These are phyloP conservation scores for Willowsia nigromaculata DNA, from an alignment of 2,888 invertebrate species.

Conservation along the genomic window DNA sequence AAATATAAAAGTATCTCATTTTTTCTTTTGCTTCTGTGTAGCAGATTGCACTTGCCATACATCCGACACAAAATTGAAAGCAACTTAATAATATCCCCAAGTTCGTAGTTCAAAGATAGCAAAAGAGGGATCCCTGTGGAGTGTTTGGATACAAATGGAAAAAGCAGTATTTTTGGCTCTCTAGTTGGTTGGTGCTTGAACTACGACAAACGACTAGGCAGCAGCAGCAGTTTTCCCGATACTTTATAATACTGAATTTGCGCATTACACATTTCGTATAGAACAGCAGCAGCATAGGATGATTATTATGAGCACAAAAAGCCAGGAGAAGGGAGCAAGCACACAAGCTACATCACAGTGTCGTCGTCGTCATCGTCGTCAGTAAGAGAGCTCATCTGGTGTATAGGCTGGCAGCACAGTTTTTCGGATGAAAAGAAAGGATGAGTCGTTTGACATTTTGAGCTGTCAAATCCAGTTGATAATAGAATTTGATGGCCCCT, in stretches of 20 bases:
- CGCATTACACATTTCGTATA: neutral
- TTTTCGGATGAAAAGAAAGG: constrained; percentile 58
- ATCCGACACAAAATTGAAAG: constrained; percentile 62
- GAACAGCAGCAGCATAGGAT: neutral
- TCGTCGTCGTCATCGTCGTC: neutral
- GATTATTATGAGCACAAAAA: neutral
- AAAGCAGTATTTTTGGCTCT: constrained; percentile 32
- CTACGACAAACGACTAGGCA: constrained; percentile 13
- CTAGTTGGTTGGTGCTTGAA: neutral
- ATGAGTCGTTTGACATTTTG: constrained; percentile 74
- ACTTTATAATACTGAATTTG: no score
- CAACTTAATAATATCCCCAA: constrained; percentile 60
- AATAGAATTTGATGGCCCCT: constrained; percentile 75
- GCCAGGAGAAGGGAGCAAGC: neutral
- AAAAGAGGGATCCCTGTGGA: constrained; percentile 53
- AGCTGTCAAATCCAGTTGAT: constrained; percentile 78
- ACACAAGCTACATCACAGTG: neutral
- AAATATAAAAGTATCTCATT: neutral
- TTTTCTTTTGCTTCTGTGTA: constrained; percentile 1
- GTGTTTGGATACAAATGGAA: constrained; percentile 24
- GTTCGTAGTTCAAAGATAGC: constrained; percentile 36
- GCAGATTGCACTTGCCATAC: constrained; percentile 58
- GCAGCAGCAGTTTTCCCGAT: neutral
- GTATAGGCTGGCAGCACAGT: neutral
- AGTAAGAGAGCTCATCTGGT: neutral